Evolutionary conservation across 2,888 invertebrate genomes (phyloP).

Genomic region (Rotaria macrura): DNA sequence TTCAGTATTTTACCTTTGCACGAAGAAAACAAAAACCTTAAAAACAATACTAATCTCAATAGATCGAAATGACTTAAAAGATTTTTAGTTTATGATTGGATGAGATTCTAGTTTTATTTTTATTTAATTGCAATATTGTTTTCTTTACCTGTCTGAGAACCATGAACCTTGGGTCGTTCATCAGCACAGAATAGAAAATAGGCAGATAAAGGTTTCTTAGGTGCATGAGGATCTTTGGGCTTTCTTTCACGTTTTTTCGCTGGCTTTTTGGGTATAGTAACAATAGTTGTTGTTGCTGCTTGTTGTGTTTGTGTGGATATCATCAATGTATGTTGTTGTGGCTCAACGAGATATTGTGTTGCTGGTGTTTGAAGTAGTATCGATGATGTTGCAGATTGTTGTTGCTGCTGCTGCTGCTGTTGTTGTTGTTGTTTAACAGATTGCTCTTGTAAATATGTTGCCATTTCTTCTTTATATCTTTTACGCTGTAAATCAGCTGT

Average conservation of each 20-base stretch:
- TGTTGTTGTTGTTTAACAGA: neutral
- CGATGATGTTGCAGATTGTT: neutral
- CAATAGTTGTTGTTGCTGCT: neutral
- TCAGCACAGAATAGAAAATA: constrained; percentile 15
- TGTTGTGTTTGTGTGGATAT: neutral
- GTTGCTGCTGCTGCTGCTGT: neutral
- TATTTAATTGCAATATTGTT: neutral
- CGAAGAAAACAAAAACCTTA: too few species aligned
- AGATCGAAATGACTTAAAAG: too few species aligned
- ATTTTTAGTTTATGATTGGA: neutral
- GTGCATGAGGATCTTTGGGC: constrained; percentile 9
- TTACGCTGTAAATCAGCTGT: constrained; percentile 14
- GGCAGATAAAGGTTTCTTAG: constrained; percentile 6
- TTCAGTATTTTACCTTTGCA: too few species aligned
- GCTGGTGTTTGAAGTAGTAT: constrained; percentile 1
- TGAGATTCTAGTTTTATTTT: neutral
- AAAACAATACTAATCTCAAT: too few species aligned
- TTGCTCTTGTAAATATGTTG: neutral
- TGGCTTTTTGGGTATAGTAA: neutral
- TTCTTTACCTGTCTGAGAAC: neutral
- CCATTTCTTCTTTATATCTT: constrained; percentile 11
- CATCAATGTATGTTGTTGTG: neutral
- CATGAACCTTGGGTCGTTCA: constrained; percentile 7
- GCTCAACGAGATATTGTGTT: neutral
- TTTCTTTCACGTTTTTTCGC: neutral